These are phyloP conservation scores for Xiphorhynchus elegans DNA, from an alignment of 2,113 vertebrate genomes.

Conservation along the genomic window DNA sequence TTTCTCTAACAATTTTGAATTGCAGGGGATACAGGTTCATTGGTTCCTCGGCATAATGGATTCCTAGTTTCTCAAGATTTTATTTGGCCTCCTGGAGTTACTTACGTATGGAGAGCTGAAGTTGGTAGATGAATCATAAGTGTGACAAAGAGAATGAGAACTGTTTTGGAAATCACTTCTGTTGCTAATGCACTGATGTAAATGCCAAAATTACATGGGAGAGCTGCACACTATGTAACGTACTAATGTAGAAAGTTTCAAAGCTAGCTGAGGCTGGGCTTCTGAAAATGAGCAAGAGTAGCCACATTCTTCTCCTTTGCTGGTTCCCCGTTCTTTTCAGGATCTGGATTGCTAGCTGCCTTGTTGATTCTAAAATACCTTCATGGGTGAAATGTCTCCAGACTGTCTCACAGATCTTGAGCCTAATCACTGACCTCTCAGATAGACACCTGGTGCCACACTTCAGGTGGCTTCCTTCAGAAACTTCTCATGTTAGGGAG, in stretches of 20 bases:
- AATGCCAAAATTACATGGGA: neutral
- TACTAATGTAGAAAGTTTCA: neutral
- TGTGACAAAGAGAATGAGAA: conserved; percentile 3
- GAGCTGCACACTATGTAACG: neutral
- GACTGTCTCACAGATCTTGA: neutral
- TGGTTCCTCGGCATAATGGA: neutral
- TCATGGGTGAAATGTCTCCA: neutral
- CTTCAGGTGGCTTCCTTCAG: neutral
- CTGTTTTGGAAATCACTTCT: neutral
- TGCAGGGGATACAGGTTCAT: neutral
- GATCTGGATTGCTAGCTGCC: neutral
- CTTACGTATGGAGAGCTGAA: neutral
- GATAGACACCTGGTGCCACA: neutral
- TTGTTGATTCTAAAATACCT: neutral
- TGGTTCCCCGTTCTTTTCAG: neutral
- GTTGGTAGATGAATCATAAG: conserved; percentile 6
- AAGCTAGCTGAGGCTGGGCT: neutral
- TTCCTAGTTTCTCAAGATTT: neutral
- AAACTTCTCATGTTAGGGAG: neutral
- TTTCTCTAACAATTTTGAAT: neutral
- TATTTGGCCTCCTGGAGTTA: neutral
- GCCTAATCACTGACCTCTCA: neutral
- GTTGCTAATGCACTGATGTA: neutral
- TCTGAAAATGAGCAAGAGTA: neutral
- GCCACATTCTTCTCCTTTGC: neutral